phyloP scores from a whole-genome alignment of 2,113 vertebrate species.

The Boleophthalmus pectinirostris region DNA sequence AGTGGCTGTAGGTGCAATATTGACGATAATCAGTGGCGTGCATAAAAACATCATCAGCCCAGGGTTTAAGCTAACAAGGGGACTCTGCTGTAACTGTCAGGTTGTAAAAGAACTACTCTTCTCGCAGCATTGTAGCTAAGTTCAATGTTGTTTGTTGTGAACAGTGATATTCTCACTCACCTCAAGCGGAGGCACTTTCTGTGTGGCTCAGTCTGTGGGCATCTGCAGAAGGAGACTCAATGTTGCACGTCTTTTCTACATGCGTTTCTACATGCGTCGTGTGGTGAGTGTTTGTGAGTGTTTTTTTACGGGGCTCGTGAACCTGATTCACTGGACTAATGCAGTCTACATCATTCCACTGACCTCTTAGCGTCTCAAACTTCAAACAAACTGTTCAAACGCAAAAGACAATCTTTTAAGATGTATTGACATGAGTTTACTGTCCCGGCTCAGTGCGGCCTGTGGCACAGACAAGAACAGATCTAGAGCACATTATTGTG shows the following conservation, averaged over 20 bases:
- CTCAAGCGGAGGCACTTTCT: slow-evolving; percentile 72
- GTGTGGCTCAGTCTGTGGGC: slow-evolving; percentile 55
- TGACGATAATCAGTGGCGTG: slow-evolving; percentile 62
- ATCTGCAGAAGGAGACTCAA: slow-evolving; percentile 64
- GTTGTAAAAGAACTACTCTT: slow-evolving; percentile 53
- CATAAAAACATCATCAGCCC: slow-evolving; percentile 32
- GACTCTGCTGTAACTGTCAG: slow-evolving; percentile 41
- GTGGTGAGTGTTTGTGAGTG: slow-evolving; percentile 36
- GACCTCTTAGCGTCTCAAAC: slow-evolving; percentile 42
- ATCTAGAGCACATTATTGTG: slow-evolving; percentile 69
- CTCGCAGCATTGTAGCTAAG: slow-evolving; percentile 77
- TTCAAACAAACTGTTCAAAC: slow-evolving; percentile 63
- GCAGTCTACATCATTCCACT: slow-evolving; percentile 12
- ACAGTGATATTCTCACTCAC: slow-evolving; percentile 68
- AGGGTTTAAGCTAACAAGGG: slow-evolving; percentile 26
- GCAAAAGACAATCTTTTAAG: slow-evolving; percentile 81
- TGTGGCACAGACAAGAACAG: slow-evolving; percentile 64
- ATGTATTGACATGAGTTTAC: slow-evolving; percentile 72
- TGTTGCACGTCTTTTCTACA: slow-evolving; percentile 59
- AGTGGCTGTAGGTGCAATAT: slow-evolving; percentile 72
- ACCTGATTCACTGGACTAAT: slow-evolving; percentile 28
- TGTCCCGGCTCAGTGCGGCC: slow-evolving; percentile 52
- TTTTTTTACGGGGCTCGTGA: slow-evolving; percentile 7
- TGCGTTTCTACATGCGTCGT: slow-evolving; percentile 24
- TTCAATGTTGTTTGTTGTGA: slow-evolving; percentile 71